phyloP scores from a whole-genome alignment of 1,140 invertebrate genomes.

The Leptinotarsa defecta region DNA sequence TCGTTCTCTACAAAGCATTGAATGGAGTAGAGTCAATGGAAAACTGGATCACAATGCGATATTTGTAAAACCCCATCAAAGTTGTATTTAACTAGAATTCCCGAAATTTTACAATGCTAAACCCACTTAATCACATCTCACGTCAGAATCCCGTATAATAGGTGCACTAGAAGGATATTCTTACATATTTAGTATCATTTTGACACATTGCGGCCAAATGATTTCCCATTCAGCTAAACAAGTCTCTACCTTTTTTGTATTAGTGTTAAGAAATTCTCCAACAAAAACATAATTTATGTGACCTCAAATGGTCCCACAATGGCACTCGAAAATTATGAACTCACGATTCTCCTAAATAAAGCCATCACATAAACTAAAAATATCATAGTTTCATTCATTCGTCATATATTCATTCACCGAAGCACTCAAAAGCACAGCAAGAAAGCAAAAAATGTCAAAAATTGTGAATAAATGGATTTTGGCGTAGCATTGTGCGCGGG shows the following conservation, averaged over 20 bases:
- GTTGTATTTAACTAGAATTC: constrained; percentile 36
- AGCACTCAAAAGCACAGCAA: constrained; percentile 44
- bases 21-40: background rate
- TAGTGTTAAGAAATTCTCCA: constrained; percentile 18
- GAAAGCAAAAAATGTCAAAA: constrained; percentile 44
- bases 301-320: constrained; percentile 46
- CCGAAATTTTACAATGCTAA: constrained; percentile 11
- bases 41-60: constrained; percentile 25
- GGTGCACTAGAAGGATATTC: constrained; percentile 29
- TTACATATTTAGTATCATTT: constrained; percentile 24
- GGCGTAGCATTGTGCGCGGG: constrained; percentile 42
- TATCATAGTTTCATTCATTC: constrained; percentile 45
- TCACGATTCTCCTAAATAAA: constrained; percentile 33
- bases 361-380: constrained; percentile 46
- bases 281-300: constrained; percentile 46
- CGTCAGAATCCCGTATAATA: constrained; percentile 4
- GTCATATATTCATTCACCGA: constrained; percentile 28
- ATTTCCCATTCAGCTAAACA: constrained; percentile 30
- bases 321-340: constrained; percentile 44
- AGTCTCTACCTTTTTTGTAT: constrained; percentile 28
- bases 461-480: constrained; percentile 44
- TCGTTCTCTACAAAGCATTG: background rate
- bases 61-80: constrained; percentile 36
- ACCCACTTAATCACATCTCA: constrained; percentile 16
- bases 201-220: constrained; percentile 47